Evolutionary conservation across 2,888 invertebrate species (phyloP), one percentile per base, ranked within the genome.

Genomic region (Euzophera pinguis): DNA sequence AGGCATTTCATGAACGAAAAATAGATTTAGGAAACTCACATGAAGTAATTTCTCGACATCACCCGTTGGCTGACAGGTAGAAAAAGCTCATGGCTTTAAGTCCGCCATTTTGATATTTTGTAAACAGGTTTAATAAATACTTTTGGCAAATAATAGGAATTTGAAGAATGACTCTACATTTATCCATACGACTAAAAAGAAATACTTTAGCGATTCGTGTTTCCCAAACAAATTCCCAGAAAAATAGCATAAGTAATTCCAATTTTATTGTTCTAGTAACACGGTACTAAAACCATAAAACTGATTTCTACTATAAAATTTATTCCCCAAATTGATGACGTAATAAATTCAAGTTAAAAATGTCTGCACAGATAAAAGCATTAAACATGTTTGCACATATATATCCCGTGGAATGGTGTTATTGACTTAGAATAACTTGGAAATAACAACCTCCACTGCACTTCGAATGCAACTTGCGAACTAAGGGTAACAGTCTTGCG

Each of bases 341-440:
- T 43, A 43, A 45, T 41, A 43, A 50, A 51, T 50, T 53, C 49
- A 42, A 50, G 38, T 47, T 51, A 53, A 53, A 57, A 62, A 67
- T 66, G 60, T 64, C 63, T 62, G 52, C 65, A 39, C 39, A 54
- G 47, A 60, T 55, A 60, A 55, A 60, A 56, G 54, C 51, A 64
- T 60, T 55, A 67, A 70, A 64, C 66, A 67, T 67, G 70, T 64
- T 69, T 64, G 69, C 71, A 74, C 75, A 78, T 81, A 78, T 73
- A 77, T 82, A 22, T 22, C 22, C 71, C 68, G 55, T 62, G 74
- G 65, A 82, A 85, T 80, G 78, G 81, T 85, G 86, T 78, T 85
- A 85, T 88, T 84, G 88, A 87, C 85, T 87, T 70, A 67, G 75
- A 67, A 75, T 70, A 80, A 82, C 73, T 82, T 83, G 64, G 55